Base-by-base conservation (phyloP, 30 jellyfish, hydroid and myxozoan genomes). In the Nemopilema nomurai region DNA sequence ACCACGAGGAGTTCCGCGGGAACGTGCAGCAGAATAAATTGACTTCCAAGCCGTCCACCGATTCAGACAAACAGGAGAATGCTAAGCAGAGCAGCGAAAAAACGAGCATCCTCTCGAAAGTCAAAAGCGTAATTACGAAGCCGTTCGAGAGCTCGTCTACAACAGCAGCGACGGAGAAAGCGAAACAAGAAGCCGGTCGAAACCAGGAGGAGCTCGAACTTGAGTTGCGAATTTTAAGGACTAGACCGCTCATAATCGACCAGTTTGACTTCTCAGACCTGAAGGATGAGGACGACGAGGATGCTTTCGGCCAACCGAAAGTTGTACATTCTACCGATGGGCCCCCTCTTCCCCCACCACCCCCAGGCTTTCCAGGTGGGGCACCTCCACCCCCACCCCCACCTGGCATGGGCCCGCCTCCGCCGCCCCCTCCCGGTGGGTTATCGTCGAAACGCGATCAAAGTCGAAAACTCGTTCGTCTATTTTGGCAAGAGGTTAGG, bases 401-500 rank as follows among this genome's bases (percentile, higher is more conserved):
- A 0, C 97, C 97, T 22, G 95, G 95, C 18, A 22, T 69, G 69
- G 91, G 84, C 28, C 96, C 96, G 32, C 96, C 96, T 1, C 90
- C 95, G 29, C 94, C 95, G 24, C 94, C 97, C 0, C 82, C 62
- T 21, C 77, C 31, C 22, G 96, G 93, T 16, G 97, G 91, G 1
- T 31, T 50, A 21, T 51, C 86, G 28, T 21, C 66, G 8, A 72
- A 87, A 50, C 91, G 92, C 20, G 89, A 71, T n/a, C 87, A 77
- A n/a, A 81, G 87, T 77, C 90, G 99, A 13, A 95, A 95, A 71
- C 79, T 85, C 51, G 99, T 95, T 7, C 90, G 99, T 4, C 83
- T 95, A 82, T 95, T 95, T 65, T 95, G 99, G 99, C 97, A 90
- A 87, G 99, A 95, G 86, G 96, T 90, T 53, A 90, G 82, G 80